Evolutionary conservation across 2,888 invertebrate genomes (phyloP).

Genomic region (Agriopis aurantiaria): DNA sequence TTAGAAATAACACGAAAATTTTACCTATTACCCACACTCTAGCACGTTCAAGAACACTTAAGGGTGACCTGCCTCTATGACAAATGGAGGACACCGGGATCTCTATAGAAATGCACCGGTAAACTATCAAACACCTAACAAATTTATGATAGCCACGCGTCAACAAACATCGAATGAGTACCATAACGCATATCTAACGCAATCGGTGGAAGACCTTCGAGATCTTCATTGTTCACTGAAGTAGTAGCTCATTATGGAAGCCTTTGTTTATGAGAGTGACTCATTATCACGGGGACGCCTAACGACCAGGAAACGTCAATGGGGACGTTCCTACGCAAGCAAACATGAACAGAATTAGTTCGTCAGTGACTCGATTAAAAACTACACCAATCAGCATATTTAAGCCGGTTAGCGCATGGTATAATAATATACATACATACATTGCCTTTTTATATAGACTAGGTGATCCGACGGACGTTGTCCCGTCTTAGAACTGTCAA

Average conservation of each 20-base stretch:
- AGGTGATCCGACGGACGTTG: no score
- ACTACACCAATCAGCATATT: neutral
- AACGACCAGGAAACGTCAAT: neutral
- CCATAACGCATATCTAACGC: conserved; percentile 19
- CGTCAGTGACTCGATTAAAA: neutral
- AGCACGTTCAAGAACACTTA: no score
- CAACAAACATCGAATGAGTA: conserved; percentile 9
- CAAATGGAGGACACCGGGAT: no score
- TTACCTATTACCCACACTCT: no score
- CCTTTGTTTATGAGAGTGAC: conserved; percentile 10
- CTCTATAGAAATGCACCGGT: no score
- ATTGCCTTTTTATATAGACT: no score
- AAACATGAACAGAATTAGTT: neutral
- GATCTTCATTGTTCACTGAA: conserved; percentile 27
- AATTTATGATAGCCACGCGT: conserved; percentile 9
- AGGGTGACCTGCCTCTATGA: no score
- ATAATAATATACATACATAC: no score
- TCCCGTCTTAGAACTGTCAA: no score
- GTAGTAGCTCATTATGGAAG: neutral
- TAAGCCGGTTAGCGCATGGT: neutral
- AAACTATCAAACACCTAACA: neutral
- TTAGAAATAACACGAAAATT: no score
- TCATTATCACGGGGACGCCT: neutral
- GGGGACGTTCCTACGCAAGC: neutral
- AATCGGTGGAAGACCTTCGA: conserved; percentile 14